Base-by-base conservation (phyloP, 30 jellyfish, hydroid and myxozoan genomes). In the Hydractinia symbiolongicarpus region DNA sequence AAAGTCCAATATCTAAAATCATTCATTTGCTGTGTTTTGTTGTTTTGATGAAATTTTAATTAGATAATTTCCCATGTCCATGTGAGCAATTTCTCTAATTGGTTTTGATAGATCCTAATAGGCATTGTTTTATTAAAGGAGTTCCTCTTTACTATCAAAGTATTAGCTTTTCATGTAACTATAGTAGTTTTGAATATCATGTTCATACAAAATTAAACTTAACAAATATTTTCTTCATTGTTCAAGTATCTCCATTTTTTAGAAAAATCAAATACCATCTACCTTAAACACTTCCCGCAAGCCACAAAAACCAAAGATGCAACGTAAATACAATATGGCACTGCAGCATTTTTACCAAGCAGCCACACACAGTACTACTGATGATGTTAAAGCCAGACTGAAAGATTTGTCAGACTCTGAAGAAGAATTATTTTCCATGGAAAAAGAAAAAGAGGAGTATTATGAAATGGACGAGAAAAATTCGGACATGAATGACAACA, bases 321-420 rank as follows among this genome's bases (percentile, higher is more conserved):
- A 89, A 19, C 82, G 78, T 10, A 77, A 83, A 57, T 57, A 77
- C 70, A 86, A 82, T 79, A 83, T 67, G 83, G 85, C 91, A 1
- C 50, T 89, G 54, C 90, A 78, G 49, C 96, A 79, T 57, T 83
- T 89, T 54, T 89, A 89, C 79, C 96, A 89, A 76, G 91, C 96
- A 13, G 87, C 90, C 19, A 77, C 52, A 6, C 21, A 52, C 20
- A 83, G 69, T 15, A 64, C 77, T 30, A 67, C 79, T 14, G 76
- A 86, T 30, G 83, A 77, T 44, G 52, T 69, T 15, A 14, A 57
- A 40, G 86, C 67, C 17, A 9, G 30, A 40, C 50, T 16, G 11
- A 5, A 52, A 44, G 81, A 54, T 14, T 72, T 68, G 4, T 77
- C 66, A 6, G 82, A 50, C 72, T 10, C 82, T 53, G 66, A 62